A percentile compares a stretch with the other conserved stretches of the same genome.
These are phyloP conservation scores for Oscheius sp. DNA, from an alignment of 2,888 invertebrate genomes.

Conservation along the genomic window DNA sequence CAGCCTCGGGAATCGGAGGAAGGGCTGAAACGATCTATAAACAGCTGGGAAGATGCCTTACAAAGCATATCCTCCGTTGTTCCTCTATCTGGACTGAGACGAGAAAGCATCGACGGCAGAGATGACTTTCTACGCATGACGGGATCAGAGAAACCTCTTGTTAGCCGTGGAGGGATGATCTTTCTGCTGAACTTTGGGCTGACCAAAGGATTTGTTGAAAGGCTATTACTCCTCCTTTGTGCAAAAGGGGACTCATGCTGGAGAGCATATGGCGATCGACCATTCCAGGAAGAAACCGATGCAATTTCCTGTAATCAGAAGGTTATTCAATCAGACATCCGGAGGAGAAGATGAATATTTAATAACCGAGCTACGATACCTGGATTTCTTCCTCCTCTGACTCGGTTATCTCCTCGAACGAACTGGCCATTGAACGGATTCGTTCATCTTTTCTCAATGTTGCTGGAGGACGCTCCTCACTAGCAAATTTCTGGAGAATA, in stretches of 20 bases:
- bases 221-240: constrained; percentile 28
- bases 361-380: constrained; percentile 23
- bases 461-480: constrained; percentile 22
- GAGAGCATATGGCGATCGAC: constrained; percentile 28
- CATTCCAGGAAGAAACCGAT: constrained; percentile 10
- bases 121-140: constrained; percentile 45
- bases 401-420: constrained; percentile 51
- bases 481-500: constrained; percentile 25
- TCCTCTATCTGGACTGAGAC: constrained; percentile 20
- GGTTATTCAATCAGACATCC: constrained; percentile 5
- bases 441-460: constrained; percentile 38
- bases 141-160: constrained; percentile 49
- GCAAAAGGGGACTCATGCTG: constrained; percentile 28
- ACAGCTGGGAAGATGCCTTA: background rate
- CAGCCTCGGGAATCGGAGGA: constrained; percentile 56
- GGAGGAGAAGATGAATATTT: constrained; percentile 7
- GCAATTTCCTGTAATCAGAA: constrained; percentile 21
- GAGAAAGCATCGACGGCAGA: constrained; percentile 24
- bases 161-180: constrained; percentile 43
- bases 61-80: constrained; percentile 40
- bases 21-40: constrained; percentile 29
- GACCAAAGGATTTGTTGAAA: constrained; percentile 22
- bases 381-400: constrained; percentile 49
- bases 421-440: constrained; percentile 40
- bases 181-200: constrained; percentile 35